These are phyloP conservation scores for Lanius ludovicianus DNA, from an alignment of 2,113 vertebrate genomes.

Conservation along the genomic window DNA sequence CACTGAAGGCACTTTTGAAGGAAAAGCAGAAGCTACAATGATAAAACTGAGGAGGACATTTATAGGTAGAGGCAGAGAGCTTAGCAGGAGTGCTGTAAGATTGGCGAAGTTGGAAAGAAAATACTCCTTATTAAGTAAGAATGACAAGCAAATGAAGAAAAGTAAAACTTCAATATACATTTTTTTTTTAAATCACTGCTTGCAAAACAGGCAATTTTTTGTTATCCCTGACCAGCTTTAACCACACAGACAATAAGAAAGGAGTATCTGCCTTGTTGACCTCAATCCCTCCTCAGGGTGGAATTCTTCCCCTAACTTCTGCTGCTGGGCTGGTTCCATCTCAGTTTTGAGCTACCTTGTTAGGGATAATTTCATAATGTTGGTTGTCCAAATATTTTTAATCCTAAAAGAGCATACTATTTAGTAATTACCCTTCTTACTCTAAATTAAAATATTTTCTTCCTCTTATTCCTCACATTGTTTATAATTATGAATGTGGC, in stretches of 20 bases:
- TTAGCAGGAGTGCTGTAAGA: neutral
- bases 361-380: fast-evolving
- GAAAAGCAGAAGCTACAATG: neutral
- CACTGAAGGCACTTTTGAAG: neutral
- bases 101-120: neutral
- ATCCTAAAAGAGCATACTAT: neutral
- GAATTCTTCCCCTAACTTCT: neutral
- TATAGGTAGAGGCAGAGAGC: neutral
- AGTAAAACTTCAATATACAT: neutral
- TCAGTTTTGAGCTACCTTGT: neutral
- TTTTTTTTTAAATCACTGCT: neutral
- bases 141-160: neutral
- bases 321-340: neutral
- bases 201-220: neutral
- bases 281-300: fast-evolving
- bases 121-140: neutral
- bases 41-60: neutral
- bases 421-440: neutral
- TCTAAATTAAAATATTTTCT: neutral
- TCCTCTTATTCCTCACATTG: neutral
- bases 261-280: fast-evolving
- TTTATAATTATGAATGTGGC: neutral
- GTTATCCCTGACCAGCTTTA: neutral
- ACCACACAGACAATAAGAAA: neutral
- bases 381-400: neutral